A percentile compares a stretch with the other conserved stretches of the same genome.
phyloP scores from a whole-genome alignment of 2,888 invertebrate species.

The Amphimallon solstitiale region DNA sequence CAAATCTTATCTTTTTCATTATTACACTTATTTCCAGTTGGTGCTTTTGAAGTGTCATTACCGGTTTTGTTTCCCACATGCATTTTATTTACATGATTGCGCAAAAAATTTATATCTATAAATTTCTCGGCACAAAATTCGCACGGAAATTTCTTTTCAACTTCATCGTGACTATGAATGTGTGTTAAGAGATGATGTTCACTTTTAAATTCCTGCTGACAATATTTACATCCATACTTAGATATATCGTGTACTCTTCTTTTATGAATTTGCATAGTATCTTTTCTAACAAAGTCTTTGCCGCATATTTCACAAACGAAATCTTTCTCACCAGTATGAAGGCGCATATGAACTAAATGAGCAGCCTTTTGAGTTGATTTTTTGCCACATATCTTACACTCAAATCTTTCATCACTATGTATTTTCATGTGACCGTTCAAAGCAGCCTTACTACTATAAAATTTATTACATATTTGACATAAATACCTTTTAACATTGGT shows the following conservation, averaged over 20 bases:
- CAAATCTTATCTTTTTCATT: slow-evolving; percentile 13
- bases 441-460: slow-evolving; percentile 42
- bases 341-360: slow-evolving; percentile 42
- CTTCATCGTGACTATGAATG: slow-evolving; percentile 42
- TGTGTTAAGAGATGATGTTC: slow-evolving; percentile 41
- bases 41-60: not conserved
- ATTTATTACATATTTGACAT: slow-evolving; percentile 44
- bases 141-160: slow-evolving; percentile 43
- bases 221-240: slow-evolving; percentile 38
- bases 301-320: slow-evolving; percentile 55
- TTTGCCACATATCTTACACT: slow-evolving; percentile 44
- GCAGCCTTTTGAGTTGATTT: slow-evolving; percentile 42
- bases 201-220: slow-evolving; percentile 37
- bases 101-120: slow-evolving; percentile 43
- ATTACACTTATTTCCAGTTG: not conserved
- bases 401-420: slow-evolving; percentile 39
- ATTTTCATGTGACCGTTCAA: slow-evolving; percentile 42
- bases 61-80: slow-evolving; percentile 38
- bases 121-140: slow-evolving; percentile 42
- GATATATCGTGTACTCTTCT: slow-evolving; percentile 42
- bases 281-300: slow-evolving; percentile 48
- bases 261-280: slow-evolving; percentile 48
- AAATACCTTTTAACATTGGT: slow-evolving; percentile 38
- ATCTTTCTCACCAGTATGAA: slow-evolving; percentile 50
- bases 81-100: slow-evolving; percentile 43